A percentile compares a stretch with the other conserved stretches of the same genome.
Conservation (phyloP, 1,140 invertebrate genomes). For the Pseudomyrmex flavicornis region DNA sequence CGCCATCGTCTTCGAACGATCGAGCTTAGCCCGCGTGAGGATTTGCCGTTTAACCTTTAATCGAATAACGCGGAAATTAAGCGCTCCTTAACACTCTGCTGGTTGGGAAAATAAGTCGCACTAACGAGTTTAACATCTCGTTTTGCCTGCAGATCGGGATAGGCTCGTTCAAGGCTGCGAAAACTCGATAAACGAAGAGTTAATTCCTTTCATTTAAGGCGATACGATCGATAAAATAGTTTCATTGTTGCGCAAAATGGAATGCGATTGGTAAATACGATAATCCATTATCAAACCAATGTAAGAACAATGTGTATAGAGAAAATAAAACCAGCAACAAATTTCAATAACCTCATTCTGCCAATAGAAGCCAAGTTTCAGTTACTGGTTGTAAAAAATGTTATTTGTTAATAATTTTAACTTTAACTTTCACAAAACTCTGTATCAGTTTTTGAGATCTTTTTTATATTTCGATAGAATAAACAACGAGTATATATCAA, state of each 20-base stretch:
- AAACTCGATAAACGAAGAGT: slow-evolving; percentile 27
- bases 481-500: no score
- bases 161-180: not conserved
- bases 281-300: no score
- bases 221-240: not conserved
- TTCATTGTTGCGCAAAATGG: not conserved
- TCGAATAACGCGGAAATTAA: slow-evolving; percentile 59
- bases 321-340: no score
- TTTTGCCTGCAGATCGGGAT: not conserved
- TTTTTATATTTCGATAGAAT: no score
- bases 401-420: no score
- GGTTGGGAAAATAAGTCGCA: slow-evolving; percentile 59
- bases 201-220: slow-evolving; percentile 1
- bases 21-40: slow-evolving; percentile 13
- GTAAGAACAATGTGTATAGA: no score
- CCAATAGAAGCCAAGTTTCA: no score
- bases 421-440: no score
- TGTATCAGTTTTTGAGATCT: no score
- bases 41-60: slow-evolving; percentile 55
- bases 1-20: slow-evolving; percentile 4
- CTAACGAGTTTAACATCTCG: slow-evolving; percentile 38
- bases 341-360: no score
- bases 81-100: slow-evolving; percentile 59
- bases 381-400: no score
- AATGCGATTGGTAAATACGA: not conserved